Percentiles rank a stretch among this genome's conserved stretches.
Evolutionary conservation across 1,140 invertebrate species (phyloP).

Genomic region (Pseudomyrmex sp.): DNA sequence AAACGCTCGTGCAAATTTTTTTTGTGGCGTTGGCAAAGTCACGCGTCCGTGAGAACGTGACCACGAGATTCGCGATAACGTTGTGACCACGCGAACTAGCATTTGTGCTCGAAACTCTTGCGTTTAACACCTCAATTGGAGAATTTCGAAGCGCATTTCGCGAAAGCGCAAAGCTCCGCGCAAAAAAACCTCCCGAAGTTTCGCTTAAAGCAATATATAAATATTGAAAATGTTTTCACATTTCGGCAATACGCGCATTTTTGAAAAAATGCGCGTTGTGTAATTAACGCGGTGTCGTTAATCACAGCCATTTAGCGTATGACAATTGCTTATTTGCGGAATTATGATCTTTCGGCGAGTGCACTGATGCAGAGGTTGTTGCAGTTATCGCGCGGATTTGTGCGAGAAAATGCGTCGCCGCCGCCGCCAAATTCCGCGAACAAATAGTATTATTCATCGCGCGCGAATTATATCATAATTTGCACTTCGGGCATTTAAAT

Average conservation of each 20-base stretch:
- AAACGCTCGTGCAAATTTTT: constrained; percentile 44
- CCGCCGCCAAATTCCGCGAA: constrained; percentile 29
- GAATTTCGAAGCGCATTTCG: constrained; percentile 4
- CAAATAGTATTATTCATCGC: constrained; percentile 59
- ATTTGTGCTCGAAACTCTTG: constrained; percentile 30
- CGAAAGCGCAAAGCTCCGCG: constrained; percentile 1
- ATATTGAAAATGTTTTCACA: constrained; percentile 7
- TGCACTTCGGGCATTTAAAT: constrained; percentile 71
- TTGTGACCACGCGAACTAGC: constrained; percentile 47
- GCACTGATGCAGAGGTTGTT: constrained; percentile 7
- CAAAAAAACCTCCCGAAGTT: constrained; percentile 6
- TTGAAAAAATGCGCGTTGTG: not conserved
- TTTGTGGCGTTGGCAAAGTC: constrained; percentile 35
- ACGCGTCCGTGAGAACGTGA: constrained; percentile 55
- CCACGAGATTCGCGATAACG: constrained; percentile 52
- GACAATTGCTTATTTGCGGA: constrained; percentile 49
- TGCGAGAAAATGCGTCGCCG: not conserved
- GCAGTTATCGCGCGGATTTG: constrained; percentile 25
- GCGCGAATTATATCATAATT: constrained; percentile 69
- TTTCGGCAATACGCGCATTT: not conserved
- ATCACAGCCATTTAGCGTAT: constrained; percentile 44
- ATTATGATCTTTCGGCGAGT: constrained; percentile 41
- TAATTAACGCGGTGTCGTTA: constrained; percentile 42
- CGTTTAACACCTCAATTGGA: constrained; percentile 57
- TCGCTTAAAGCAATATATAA: not conserved